Conservation (phyloP, 2,113 vertebrate genomes). For the Etia nguti region DNA sequence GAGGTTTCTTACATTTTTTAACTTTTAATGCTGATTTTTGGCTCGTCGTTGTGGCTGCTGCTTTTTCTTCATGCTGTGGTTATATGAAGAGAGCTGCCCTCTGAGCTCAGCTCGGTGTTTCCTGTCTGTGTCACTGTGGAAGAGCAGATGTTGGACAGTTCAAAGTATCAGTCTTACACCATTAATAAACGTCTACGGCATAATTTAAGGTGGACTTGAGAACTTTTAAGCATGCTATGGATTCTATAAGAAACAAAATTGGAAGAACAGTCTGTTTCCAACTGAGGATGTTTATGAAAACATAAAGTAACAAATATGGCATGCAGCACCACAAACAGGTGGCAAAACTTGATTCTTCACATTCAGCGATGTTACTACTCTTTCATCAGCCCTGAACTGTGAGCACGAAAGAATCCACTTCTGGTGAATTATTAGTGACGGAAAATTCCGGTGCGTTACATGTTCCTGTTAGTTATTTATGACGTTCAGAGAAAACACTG, state of each 20-base stretch:
- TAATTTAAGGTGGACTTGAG: background rate
- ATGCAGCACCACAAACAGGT: background rate
- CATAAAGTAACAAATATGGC: accelerated
- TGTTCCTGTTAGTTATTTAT: background rate
- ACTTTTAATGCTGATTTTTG: background rate
- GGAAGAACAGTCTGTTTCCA: background rate
- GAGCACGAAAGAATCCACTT: background rate
- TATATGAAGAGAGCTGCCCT: background rate
- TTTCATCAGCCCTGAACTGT: background rate
- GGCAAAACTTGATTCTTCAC: background rate
- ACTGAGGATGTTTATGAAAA: background rate
- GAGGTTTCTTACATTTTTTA: background rate
- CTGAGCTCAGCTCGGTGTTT: background rate
- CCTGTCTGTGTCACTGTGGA: background rate
- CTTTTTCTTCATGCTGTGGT: background rate
- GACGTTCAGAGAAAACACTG: background rate
- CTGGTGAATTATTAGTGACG: background rate
- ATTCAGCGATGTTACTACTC: background rate
- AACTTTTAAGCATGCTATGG: background rate
- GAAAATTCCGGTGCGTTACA: background rate
- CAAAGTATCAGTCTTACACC: background rate
- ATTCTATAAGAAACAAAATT: accelerated
- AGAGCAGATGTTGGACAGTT: background rate
- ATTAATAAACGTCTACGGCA: accelerated
- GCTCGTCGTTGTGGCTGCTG: background rate